These are phyloP conservation scores for Smithornis capensis DNA, from an alignment of 2,113 vertebrate genomes.

Conservation along the genomic window DNA sequence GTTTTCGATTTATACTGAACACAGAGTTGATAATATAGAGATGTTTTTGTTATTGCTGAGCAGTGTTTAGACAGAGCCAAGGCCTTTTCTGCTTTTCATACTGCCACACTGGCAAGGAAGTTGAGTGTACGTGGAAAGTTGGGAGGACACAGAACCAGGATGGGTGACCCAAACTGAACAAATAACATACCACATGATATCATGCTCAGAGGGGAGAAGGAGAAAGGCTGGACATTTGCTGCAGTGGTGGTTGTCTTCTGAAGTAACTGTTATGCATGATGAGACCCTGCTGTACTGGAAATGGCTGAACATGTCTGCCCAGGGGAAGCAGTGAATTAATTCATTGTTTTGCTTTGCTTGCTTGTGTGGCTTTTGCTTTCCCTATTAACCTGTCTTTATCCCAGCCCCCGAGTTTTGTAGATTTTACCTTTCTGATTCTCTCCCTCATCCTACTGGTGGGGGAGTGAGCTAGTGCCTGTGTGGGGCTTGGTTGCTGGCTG, in stretches of 20 bases:
- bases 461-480: accelerated
- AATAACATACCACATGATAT: neutral
- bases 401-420: neutral
- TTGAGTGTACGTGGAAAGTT: accelerated
- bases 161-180: neutral
- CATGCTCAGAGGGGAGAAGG: neutral
- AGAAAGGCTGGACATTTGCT: neutral
- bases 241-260: neutral
- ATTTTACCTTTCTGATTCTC: accelerated
- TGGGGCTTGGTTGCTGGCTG: neutral
- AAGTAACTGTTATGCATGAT: neutral
- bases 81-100: accelerated
- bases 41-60: neutral
- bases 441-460: neutral
- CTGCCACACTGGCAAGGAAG: accelerated
- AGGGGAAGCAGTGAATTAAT: neutral
- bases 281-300: neutral
- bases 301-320: neutral
- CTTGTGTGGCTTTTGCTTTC: neutral
- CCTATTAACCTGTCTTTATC: neutral
- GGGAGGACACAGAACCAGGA: neutral
- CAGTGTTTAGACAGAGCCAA: neutral
- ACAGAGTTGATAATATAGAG: neutral
- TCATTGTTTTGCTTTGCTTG: neutral
- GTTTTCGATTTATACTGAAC: neutral